These are phyloP conservation scores for Ceratina australensis DNA, from an alignment of 1,140 invertebrate species.

Conservation along the genomic window DNA sequence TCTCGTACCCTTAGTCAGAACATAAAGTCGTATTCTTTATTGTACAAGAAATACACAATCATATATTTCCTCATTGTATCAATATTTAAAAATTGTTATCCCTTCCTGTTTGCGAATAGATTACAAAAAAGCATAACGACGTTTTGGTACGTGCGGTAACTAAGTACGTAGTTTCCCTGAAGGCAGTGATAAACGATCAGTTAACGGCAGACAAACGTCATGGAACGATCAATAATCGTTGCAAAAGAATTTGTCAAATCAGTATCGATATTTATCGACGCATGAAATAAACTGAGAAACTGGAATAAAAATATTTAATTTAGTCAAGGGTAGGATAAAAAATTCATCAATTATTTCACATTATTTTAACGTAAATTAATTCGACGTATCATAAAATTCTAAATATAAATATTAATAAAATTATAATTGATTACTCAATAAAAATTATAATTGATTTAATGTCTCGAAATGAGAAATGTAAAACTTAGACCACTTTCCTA, in stretches of 20 bases:
- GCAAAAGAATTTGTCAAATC: neutral
- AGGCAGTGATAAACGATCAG: neutral
- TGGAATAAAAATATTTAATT: neutral
- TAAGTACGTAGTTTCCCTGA: neutral
- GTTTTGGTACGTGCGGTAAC: neutral
- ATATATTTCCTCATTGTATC: constrained; percentile 1
- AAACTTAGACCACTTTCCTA: too few species aligned
- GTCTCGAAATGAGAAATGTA: too few species aligned
- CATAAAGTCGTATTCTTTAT: neutral
- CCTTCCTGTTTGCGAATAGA: neutral
- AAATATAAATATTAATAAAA: too few species aligned
- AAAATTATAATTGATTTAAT: too few species aligned
- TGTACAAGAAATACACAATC: neutral
- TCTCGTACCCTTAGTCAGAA: neutral
- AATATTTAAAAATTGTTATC: neutral
- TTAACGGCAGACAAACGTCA: neutral
- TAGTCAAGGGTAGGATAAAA: too few species aligned
- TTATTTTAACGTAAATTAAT: too few species aligned
- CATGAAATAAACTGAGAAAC: neutral
- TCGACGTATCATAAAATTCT: too few species aligned
- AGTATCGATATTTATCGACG: neutral
- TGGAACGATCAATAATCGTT: neutral
- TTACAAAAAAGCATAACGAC: neutral
- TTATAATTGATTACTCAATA: too few species aligned
- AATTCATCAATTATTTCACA: too few species aligned